A percentile compares a stretch with the other conserved stretches of the same genome.
These are phyloP conservation scores for Phataginus tricuspis DNA, from an alignment of 2,797 vertebrate species.

Conservation along the genomic window DNA sequence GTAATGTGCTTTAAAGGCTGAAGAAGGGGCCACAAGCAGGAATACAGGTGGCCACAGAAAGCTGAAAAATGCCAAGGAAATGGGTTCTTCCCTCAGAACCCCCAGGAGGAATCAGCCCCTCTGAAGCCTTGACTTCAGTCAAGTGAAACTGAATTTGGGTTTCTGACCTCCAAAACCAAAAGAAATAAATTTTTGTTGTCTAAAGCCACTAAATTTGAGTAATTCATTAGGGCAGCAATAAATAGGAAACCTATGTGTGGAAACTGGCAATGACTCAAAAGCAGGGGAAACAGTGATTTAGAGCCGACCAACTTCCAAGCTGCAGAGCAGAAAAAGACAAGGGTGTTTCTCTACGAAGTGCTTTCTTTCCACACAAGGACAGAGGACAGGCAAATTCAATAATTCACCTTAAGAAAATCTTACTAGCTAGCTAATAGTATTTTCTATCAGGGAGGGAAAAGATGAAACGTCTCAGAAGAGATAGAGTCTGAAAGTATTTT, in stretches of 20 bases:
- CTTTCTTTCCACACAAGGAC: background rate
- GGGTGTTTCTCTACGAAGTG: background rate
- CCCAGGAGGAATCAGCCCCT: background rate
- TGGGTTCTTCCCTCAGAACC: background rate
- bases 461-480: background rate
- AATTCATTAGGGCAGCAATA: background rate
- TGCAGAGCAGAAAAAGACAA: background rate
- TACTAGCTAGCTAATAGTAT: background rate
- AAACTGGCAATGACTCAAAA: background rate
- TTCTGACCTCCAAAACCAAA: background rate
- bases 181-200: background rate
- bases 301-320: background rate
- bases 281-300: background rate
- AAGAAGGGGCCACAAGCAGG: background rate
- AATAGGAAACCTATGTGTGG: background rate
- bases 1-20: background rate
- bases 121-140: background rate
- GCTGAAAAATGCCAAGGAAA: background rate
- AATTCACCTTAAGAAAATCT: background rate
- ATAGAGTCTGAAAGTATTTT: constrained; percentile 3
- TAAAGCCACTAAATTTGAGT: background rate
- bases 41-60: background rate
- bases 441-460: background rate
- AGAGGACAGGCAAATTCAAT: background rate
- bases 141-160: background rate